Conservation (phyloP, 1,140 invertebrate genomes). For the Globodera rostochiensis region DNA sequence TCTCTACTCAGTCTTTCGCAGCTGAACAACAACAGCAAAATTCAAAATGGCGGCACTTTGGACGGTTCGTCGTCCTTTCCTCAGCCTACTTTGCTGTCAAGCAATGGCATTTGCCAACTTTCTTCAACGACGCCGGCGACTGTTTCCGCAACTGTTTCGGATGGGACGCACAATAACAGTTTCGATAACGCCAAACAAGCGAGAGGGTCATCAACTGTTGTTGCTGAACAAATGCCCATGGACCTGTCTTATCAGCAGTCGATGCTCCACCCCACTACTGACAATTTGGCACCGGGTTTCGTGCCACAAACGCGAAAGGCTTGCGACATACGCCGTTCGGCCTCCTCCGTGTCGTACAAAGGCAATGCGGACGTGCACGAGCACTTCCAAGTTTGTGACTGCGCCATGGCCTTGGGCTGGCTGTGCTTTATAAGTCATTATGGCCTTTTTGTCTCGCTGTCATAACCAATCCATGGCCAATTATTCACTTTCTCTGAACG, state of each 20-base stretch:
- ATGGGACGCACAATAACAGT: background rate
- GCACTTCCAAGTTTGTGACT: conserved; percentile 10
- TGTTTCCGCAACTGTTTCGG: background rate
- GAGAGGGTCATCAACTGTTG: background rate
- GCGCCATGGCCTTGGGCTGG: too few relatives aligned
- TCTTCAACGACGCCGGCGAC: background rate
- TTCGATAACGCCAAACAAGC: conserved; percentile 1
- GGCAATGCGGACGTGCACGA: conserved; percentile 22
- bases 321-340: conserved; percentile 14
- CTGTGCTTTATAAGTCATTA: too few relatives aligned
- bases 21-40: background rate
- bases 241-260: background rate
- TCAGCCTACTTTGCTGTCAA: background rate
- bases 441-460: too few relatives aligned
- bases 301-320: background rate
- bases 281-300: background rate
- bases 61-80: background rate
- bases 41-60: background rate
- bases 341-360: conserved; percentile 27
- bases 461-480: too few relatives aligned
- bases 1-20: background rate
- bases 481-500: too few relatives aligned
- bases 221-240: background rate
- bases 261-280: background rate
- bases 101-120: background rate